Percentiles rank a stretch among this genome's conserved stretches.
These are phyloP conservation scores for Delphinus delphis DNA, from an alignment of 2,113 vertebrate genomes.

Conservation along the genomic window DNA sequence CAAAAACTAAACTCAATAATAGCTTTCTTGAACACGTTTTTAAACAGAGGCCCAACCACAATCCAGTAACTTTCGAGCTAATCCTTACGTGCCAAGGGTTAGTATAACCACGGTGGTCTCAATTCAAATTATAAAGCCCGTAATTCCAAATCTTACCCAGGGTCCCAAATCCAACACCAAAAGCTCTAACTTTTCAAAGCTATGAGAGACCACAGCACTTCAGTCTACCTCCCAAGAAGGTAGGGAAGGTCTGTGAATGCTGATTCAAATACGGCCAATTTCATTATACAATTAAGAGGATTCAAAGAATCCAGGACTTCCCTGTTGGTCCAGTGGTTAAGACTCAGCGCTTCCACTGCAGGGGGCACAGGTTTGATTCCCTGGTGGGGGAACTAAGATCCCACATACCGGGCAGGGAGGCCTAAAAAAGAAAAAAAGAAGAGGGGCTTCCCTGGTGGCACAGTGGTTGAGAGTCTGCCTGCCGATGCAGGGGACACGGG, in stretches of 20 bases:
- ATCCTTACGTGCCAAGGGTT: not conserved
- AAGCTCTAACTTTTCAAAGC: conserved; percentile 23
- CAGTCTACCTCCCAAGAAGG: not conserved
- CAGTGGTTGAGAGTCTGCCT: too few species aligned
- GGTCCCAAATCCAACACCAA: not conserved
- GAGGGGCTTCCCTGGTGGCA: too few species aligned
- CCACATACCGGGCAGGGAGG: too few species aligned
- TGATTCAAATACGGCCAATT: not conserved
- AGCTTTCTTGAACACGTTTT: not conserved
- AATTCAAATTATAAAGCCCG: conserved; percentile 2
- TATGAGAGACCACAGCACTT: not conserved
- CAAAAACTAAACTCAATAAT: conserved; percentile 5
- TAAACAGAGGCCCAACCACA: conserved; percentile 28
- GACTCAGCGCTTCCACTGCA: not conserved
- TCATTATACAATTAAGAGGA: not conserved
- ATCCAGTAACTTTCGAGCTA: conserved; percentile 19
- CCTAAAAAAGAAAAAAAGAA: too few species aligned
- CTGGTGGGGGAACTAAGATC: not conserved
- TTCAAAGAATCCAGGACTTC: not conserved
- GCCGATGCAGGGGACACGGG: too few species aligned
- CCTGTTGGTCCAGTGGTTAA: not conserved
- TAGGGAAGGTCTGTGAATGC: not conserved
- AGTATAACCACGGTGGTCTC: not conserved
- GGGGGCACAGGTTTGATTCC: not conserved
- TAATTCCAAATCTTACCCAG: not conserved